Percentiles rank a stretch among this genome's conserved stretches.
Conservation (phyloP, 1,140 invertebrate species). For the Palaemon carinicauda region DNA sequence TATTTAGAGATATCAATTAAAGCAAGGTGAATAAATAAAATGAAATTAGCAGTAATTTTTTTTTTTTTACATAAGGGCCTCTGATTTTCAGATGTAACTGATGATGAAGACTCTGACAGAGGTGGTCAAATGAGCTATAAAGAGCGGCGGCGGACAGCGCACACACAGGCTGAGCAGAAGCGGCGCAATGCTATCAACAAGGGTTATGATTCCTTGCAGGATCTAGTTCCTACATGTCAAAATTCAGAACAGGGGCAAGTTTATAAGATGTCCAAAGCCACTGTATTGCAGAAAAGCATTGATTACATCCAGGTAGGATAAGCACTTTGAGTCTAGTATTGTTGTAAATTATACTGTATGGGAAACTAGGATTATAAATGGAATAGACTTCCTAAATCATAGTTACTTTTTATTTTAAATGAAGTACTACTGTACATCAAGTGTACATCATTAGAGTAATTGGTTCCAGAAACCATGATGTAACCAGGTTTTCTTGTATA, state of each 20-base stretch:
- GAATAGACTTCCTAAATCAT: too few relatives aligned
- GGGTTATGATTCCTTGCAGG: conserved; percentile 90
- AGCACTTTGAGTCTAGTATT: not conserved
- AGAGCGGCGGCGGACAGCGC: conserved; percentile 90
- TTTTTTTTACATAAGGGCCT: not conserved
- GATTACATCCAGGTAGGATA: conserved; percentile 76
- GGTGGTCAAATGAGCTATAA: conserved; percentile 88
- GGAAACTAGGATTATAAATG: too few relatives aligned
- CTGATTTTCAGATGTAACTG: conserved; percentile 66
- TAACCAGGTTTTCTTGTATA: too few relatives aligned
- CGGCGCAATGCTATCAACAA: conserved; percentile 96
- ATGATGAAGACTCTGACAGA: conserved; percentile 90
- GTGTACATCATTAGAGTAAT: too few relatives aligned
- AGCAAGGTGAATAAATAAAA: too few relatives aligned
- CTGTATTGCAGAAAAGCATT: conserved; percentile 78
- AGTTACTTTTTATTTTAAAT: too few relatives aligned
- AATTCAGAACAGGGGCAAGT: conserved; percentile 76
- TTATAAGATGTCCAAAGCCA: conserved; percentile 96
- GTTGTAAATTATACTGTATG: not conserved
- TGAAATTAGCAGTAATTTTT: too few relatives aligned
- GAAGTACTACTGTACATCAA: too few relatives aligned
- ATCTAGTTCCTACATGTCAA: conserved; percentile 90
- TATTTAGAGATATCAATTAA: too few relatives aligned
- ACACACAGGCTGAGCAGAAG: conserved; percentile 97
- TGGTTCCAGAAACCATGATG: too few relatives aligned